A percentile compares a stretch with the other conserved stretches of the same genome.
These are phyloP conservation scores for Pyrgilauda ruficollis DNA, from an alignment of 2,113 vertebrate species.

Conservation along the genomic window DNA sequence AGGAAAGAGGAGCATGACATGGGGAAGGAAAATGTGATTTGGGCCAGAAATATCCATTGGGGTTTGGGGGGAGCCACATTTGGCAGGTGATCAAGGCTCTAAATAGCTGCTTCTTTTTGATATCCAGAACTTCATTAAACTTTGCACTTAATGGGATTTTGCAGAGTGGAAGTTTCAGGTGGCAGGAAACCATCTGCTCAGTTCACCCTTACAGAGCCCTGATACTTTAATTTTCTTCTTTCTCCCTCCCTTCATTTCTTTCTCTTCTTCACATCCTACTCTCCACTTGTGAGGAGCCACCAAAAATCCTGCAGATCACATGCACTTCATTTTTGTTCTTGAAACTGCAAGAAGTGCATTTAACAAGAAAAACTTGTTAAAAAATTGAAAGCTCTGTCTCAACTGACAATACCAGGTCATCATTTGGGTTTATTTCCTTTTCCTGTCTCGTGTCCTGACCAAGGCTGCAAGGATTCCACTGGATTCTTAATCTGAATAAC, in stretches of 20 bases:
- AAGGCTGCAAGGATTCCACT: not conserved
- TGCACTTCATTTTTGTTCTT: not conserved
- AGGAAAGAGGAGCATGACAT: not conserved
- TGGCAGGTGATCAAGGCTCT: not conserved
- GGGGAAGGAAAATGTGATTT: not conserved
- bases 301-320: not conserved
- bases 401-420: not conserved
- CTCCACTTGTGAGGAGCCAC: not conserved
- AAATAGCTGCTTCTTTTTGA: not conserved
- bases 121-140: not conserved
- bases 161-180: not conserved
- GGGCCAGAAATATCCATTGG: not conserved
- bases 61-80: not conserved
- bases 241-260: not conserved
- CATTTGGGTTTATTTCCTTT: not conserved
- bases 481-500: not conserved
- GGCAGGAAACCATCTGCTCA: not conserved
- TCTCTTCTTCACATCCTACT: not conserved
- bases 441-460: not conserved
- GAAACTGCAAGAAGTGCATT: not conserved
- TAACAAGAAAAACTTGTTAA: not conserved
- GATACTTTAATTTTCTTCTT: not conserved
- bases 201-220: not conserved
- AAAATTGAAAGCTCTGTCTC: not conserved
- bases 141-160: not conserved